phyloP scores from a whole-genome alignment of 2,888 invertebrate genomes.

The Harpagoxenus sublaevis region DNA sequence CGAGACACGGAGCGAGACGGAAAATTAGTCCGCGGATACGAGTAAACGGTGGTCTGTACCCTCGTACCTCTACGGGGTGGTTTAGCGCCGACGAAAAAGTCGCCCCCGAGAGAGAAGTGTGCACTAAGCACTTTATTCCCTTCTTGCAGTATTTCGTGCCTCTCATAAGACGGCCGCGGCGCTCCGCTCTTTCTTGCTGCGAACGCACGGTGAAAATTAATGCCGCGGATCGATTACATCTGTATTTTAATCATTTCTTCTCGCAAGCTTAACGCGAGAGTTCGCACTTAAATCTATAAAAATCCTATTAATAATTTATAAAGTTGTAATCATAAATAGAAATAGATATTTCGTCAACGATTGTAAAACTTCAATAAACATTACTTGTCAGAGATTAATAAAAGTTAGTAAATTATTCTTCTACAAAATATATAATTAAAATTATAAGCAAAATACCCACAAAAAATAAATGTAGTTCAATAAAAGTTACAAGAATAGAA shows the following conservation, averaged over 20 bases:
- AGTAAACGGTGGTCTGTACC: slow-evolving; percentile 44
- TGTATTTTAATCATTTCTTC: not conserved
- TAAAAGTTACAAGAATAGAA: not conserved
- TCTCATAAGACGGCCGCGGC: slow-evolving; percentile 1
- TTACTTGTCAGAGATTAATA: not conserved
- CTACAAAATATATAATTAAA: not conserved
- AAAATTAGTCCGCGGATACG: slow-evolving; percentile 77
- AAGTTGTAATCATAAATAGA: not conserved
- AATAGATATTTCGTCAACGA: not conserved
- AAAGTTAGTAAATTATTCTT: not conserved
- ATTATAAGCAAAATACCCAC: not conserved
- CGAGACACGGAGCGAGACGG: slow-evolving; percentile 66
- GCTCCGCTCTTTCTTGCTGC: slow-evolving; percentile 14
- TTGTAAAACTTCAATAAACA: not conserved
- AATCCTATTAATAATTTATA: not conserved
- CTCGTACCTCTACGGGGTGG: slow-evolving; percentile 58
- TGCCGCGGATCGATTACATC: slow-evolving; percentile 15
- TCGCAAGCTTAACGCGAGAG: not conserved
- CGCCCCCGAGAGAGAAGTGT: slow-evolving; percentile 17
- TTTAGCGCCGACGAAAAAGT: slow-evolving; percentile 60
- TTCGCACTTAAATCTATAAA: not conserved
- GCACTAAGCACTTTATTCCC: slow-evolving; percentile 45
- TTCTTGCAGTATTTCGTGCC: slow-evolving; percentile 23
- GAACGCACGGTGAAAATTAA: slow-evolving; percentile 52
- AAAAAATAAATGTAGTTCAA: not conserved